Evolutionary conservation across 1,140 invertebrate genomes (phyloP), one percentile per base, ranked within the genome.

Genomic region (Danaus plexippus): DNA sequence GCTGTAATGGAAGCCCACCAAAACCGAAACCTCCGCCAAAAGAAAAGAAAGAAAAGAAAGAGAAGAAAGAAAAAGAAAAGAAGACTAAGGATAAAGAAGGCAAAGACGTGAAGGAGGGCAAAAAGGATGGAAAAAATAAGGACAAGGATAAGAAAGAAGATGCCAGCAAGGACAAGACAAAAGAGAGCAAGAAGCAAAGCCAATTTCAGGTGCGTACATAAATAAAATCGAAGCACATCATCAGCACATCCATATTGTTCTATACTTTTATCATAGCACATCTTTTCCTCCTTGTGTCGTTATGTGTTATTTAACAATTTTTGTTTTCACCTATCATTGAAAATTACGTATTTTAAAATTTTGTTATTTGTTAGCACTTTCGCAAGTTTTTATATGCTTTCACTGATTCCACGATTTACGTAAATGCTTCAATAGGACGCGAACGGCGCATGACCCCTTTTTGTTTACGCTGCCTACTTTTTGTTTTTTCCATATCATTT

Each of bases 11-110:
- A 57, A 90, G 89, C 43, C 89, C 89, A 60, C 91, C 92, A 52
- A 92, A 92, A 74, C 90, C 91, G 18, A 91, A 90, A 47, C 90
- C 90, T 43, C 89, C 90, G 11, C 91, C 91, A 45, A 92, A 92
- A 67, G 92, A 93, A 54, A 93, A 93, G 70, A 94, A 94, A 78
- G 90, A 90, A 47, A 91, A 93, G 60, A 94, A 94, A 78, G 90
- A 90, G 47, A 91, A 93, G 60, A 92, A 92, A 71, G 92, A 94
- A 76, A 88, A 91, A 45, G 92, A 93, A 85, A 90, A 91, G 73
- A 90, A 91, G 75, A 90, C 90, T 79, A 88, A 88, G 89, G 88
- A 87, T 54, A 89, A 90, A 70, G 88, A 89, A 73, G 66, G 90
- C 56, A 87, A 88, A 70, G 90, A 90, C 49, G 89, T 89, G 66